Percentiles rank a stretch among this genome's conserved stretches.
Evolutionary conservation across 2,888 invertebrate species (phyloP).

Genomic region (Agrochola macilenta): DNA sequence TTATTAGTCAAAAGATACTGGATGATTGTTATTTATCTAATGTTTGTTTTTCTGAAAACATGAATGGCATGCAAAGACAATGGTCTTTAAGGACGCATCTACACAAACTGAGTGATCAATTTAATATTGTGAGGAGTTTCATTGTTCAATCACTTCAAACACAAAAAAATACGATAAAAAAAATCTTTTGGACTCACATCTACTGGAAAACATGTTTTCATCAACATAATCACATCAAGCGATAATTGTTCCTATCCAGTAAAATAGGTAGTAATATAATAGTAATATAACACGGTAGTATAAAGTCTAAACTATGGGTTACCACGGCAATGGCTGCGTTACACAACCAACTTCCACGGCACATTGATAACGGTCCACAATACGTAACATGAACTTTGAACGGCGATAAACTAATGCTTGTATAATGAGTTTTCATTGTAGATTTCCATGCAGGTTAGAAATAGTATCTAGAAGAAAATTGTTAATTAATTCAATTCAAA

Average conservation of each 20-base stretch:
- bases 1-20: neutral
- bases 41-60: neutral
- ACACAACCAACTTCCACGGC: conserved; percentile 22
- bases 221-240: neutral
- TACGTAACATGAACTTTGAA: conserved; percentile 45
- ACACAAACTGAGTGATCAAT: neutral
- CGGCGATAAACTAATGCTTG: conserved; percentile 30
- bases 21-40: neutral
- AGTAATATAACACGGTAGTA: neutral
- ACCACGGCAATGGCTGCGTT: conserved; percentile 8
- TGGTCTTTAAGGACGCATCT: neutral
- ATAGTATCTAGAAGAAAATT: neutral
- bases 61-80: neutral
- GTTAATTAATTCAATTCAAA: neutral
- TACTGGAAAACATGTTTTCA: conserved; percentile 8
- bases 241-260: neutral
- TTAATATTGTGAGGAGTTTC: neutral
- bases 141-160: neutral
- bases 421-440: conserved; percentile 26
- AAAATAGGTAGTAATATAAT: neutral
- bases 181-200: neutral
- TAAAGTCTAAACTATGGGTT: conserved; percentile 3
- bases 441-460: conserved; percentile 13
- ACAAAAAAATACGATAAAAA: neutral
- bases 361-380: conserved; percentile 31